Base-by-base conservation (phyloP, 2,113 vertebrate species). In the Ammodytes dubius region DNA sequence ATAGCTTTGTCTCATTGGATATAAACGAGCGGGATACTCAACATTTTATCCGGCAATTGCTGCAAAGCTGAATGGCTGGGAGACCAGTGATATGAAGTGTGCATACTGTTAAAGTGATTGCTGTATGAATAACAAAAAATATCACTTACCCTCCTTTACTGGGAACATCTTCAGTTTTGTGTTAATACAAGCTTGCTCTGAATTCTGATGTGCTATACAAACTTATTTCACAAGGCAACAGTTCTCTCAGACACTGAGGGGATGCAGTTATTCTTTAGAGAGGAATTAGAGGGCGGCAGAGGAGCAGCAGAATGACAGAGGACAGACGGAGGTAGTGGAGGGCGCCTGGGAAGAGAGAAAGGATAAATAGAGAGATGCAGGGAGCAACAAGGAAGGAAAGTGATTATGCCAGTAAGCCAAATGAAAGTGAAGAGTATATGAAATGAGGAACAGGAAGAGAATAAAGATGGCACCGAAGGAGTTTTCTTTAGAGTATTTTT, bases 171-270 rank as follows among this genome's bases (percentile, higher is more conserved):
- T 39, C n/a, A 64, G 14, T 64, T 40, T 42, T 50, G 56, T 61
- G 10, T 70, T 54, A 52, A 61, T 73, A 49, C 42, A 73, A 68
- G 73, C 46, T 61, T 67, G 45, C 63, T 72, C 14, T 40, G 59
- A 60, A n/a, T 69, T 72, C 14, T 53, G 60, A 70, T 77, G 81
- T 67, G 43, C 70, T 74, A 60, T 46, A 74, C 50, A 49, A 59
- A 73, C 35, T 70, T 35, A 77, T 79, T 81, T 82, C 73, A 80
- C 10, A 60, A 85, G 77, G 77, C 82, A 85, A 60, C 77, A 61
- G 76, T 58, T 60, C 69, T 71, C 53, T 82, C 7, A 82, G 56
- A 87, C 74, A 74, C 56, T 60, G 59, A 74, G 64, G 57, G 80
- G 74, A 79, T 72, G 56, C 39, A 43, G 74, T 47, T 27, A 35